Evolutionary conservation across 2,113 vertebrate species (phyloP).

Genomic region (Gopherus flavomarginatus): DNA sequence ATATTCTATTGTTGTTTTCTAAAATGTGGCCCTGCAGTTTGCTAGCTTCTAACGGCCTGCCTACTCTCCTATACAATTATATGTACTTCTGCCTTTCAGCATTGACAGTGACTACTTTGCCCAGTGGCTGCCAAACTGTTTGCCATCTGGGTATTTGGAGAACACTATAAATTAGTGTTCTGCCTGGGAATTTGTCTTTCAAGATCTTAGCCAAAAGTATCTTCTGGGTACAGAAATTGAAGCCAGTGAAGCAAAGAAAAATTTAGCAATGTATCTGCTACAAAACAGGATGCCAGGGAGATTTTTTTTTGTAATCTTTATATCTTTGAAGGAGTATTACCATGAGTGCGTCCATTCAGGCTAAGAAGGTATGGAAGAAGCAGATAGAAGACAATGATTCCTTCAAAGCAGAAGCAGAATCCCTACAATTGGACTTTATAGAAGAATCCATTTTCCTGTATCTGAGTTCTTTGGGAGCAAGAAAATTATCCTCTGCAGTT

Average conservation of each 20-base stretch:
- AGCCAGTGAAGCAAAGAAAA: conserved; percentile 42
- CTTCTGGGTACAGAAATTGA: conserved; percentile 3
- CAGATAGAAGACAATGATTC: conserved; percentile 16
- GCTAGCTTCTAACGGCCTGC: neutral
- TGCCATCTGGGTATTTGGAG: neutral
- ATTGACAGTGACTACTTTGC: neutral
- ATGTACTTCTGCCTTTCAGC: neutral
- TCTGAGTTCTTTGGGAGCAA: conserved; percentile 3
- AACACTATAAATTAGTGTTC: neutral
- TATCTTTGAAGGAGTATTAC: conserved; percentile 28
- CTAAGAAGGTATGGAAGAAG: conserved; percentile 1
- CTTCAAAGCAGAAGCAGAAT: conserved; percentile 30
- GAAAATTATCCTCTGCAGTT: neutral
- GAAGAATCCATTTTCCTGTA: conserved; percentile 7
- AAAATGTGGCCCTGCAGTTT: neutral
- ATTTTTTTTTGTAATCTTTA: conserved; percentile 32
- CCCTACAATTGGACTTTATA: neutral
- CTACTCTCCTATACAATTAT: neutral
- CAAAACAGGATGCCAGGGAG: neutral
- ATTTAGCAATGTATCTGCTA: conserved; percentile 10
- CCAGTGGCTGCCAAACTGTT: conserved; percentile 13
- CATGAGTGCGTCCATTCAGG: neutral
- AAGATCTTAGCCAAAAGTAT: conserved; percentile 38
- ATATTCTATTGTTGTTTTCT: neutral
- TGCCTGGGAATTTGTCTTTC: conserved; percentile 6